Base-by-base conservation (phyloP, 2,888 invertebrate genomes). In the Globia sparganii region DNA sequence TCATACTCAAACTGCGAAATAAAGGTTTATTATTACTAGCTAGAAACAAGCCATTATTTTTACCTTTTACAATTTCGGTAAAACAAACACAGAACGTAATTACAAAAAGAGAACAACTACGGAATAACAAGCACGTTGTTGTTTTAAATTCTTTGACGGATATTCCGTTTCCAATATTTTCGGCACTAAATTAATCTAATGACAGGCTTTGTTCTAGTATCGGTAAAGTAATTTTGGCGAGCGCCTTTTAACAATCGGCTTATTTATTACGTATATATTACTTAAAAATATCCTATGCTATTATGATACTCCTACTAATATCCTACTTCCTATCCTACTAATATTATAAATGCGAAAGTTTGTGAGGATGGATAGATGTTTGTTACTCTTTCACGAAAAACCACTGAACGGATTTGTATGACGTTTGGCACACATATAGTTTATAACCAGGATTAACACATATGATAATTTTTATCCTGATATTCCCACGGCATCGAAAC, bases 101-200 rank as follows among this genome's bases (percentile, higher is more conserved):
- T 78, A 75, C 66, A 61, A 73, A 85, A 78, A 78, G 56, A 66
- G 85, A 84, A 78, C 64, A 64, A 71, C 77, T 65, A 72, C 78
- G 72, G 25, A 78, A 78, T 77, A 86, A 84, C 58, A 71, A 83
- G 69, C 64, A 74, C 37, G 70, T 72, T 43, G 75, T 75, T 83
- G 74, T 84, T 86, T 77, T 70, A 80, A 80, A 77, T 86, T 80
- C 40, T 78, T 78, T 61, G 74, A 43, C 53, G 67, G 58, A 71
- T 15, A 80, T 75, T 75, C 37, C 31, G 62, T 75, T 46, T 56
- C 43, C 67, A 75, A 74, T 85, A 75, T 79, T 79, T 74, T 43
- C 13, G 49, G 18, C 46, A 62, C 75, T 71, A 67, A 75, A 84
- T 59, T 25, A 69, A 65, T 69, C 37, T 75, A 80, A 68, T 66